Conservation (phyloP, 1,140 invertebrate species). For the Euwallacea similis region DNA sequence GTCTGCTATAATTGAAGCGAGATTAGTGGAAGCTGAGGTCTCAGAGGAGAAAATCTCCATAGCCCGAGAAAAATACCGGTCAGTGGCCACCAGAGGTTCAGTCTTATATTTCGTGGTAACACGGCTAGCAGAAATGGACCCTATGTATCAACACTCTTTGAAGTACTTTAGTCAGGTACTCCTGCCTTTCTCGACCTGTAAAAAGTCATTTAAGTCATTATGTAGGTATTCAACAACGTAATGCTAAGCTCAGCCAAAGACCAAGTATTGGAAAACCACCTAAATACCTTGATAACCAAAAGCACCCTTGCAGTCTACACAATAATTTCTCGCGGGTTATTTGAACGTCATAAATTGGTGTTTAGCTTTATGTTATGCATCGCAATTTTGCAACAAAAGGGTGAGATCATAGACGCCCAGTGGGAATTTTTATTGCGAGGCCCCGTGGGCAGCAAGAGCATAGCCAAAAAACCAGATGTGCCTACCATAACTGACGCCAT, state of each 20-base stretch:
- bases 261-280: conserved; percentile 62
- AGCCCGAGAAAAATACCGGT: conserved; percentile 81
- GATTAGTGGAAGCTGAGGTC: conserved; percentile 76
- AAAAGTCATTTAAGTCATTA: neutral
- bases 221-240: conserved; percentile 74
- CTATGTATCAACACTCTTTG: conserved; percentile 94
- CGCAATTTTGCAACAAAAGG: conserved; percentile 69
- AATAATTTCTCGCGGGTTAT: conserved; percentile 84
- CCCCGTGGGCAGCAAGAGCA: conserved; percentile 58
- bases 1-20: conserved; percentile 77
- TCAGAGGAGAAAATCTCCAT: conserved; percentile 80
- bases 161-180: conserved; percentile 80
- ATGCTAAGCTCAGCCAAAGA: conserved; percentile 71
- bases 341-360: conserved; percentile 89
- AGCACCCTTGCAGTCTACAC: conserved; percentile 82
- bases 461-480: conserved; percentile 27
- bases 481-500: conserved; percentile 59
- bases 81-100: conserved; percentile 82
- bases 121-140: conserved; percentile 84
- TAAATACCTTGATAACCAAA: conserved; percentile 69
- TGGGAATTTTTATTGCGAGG: conserved; percentile 79
- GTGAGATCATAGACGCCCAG: conserved; percentile 59
- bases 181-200: conserved; percentile 19
- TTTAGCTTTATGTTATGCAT: conserved; percentile 83
- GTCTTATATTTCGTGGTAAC: conserved; percentile 90